Conservation (phyloP, 2,797 vertebrate species). For the Darevskia mixta region DNA sequence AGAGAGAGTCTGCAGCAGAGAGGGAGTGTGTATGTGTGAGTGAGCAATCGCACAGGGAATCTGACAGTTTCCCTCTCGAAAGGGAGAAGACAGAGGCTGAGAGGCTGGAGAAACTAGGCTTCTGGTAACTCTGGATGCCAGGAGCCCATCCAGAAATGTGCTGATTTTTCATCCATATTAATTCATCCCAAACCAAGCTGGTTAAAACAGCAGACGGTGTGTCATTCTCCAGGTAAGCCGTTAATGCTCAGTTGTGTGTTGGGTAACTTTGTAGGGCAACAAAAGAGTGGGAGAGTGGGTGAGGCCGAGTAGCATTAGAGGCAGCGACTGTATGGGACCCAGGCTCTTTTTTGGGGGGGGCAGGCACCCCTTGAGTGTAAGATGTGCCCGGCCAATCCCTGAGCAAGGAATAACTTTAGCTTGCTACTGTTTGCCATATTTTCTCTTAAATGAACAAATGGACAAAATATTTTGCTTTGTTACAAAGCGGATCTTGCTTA, state of each 20-base stretch:
- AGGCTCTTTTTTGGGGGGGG: neutral
- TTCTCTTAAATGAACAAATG: neutral
- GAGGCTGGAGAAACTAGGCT: neutral
- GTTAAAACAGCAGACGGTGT: slow-evolving; percentile 47
- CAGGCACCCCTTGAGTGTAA: neutral
- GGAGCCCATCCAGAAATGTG: neutral
- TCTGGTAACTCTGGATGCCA: neutral
- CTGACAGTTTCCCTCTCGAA: slow-evolving; percentile 17
- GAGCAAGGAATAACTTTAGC: neutral
- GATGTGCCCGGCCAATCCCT: neutral
- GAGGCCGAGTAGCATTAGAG: neutral
- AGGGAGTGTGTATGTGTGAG: neutral
- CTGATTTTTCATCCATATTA: neutral
- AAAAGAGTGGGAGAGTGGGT: neutral
- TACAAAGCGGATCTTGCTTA: neutral
- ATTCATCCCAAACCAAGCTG: slow-evolving; percentile 7
- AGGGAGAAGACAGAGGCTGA: neutral
- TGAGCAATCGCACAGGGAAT: slow-evolving; percentile 26
- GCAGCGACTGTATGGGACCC: neutral
- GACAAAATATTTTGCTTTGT: neutral
- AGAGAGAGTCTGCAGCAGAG: slow-evolving; percentile 72
- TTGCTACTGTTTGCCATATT: neutral
- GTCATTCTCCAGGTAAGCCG: slow-evolving; percentile 67
- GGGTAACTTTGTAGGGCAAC: slow-evolving; percentile 20
- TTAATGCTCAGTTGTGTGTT: neutral